Base-by-base conservation (phyloP, 2,797 vertebrate genomes). In the Pitangus sulphuratus region DNA sequence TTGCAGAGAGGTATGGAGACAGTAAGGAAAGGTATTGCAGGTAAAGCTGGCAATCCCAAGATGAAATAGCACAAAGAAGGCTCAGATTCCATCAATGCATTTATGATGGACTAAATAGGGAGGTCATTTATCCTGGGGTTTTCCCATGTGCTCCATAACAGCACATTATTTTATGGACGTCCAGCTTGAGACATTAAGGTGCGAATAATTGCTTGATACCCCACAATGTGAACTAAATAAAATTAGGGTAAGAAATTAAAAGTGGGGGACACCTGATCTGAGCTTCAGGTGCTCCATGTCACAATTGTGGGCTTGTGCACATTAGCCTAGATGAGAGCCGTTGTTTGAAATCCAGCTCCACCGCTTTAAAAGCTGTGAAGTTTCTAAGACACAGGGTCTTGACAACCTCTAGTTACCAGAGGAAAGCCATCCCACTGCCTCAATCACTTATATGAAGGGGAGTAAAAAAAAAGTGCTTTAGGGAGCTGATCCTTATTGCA, bases 241-340 rank as follows among this genome's bases (percentile, higher is more conserved):
- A 84, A 65, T 42, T 22, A 58, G 26, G 13, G 3, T 35, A 87
- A 85, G 14, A 28, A 85, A 47, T 42, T 69, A 47, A 69, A 89
- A 86, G 24, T 28, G 13, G 7, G 11, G 47, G 22, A 44, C 10
- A 35, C 54, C 12, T 39, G 25, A 33, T 17, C 24, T 45, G 15
- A 53, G 12, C 31, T 61, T 62, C 2, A 2, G 6, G n/a, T 70
- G 6, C 3, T 66, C 17, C 1, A 0, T 58, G 44, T 35, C 60
- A 18, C 28, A 22, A 28, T 6, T 24, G 25, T 20, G 28, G 1
- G 12, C 65, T 72, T 65, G 35, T 24, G 17, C 54, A 16, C 13
- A 22, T 9, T 53, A 84, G 6, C 8, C 31, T 28, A 25, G 4
- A 35, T 25, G 24, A 69, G 24, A 65, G 20, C 28, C 11, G 54